Conservation (phyloP, 2,797 vertebrate genomes). For the Hipposideros larvatus region DNA sequence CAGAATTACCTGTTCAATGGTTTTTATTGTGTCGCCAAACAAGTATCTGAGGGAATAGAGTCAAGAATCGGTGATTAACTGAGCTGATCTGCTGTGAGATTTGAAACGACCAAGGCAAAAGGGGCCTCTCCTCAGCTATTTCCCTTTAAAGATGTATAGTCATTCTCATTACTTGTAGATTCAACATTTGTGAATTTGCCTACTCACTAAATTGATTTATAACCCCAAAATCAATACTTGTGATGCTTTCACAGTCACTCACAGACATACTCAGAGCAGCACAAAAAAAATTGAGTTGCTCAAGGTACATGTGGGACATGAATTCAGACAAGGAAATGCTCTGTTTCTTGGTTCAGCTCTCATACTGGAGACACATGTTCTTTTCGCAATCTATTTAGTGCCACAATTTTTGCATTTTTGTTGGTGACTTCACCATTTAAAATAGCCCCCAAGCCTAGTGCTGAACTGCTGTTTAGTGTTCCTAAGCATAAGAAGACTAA, state of each 20-base stretch:
- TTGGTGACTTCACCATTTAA: background rate
- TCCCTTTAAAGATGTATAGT: background rate
- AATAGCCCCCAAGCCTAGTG: background rate
- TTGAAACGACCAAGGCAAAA: background rate
- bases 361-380: too few relatives aligned
- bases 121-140: background rate
- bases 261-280: background rate
- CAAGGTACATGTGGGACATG: background rate
- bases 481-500: background rate
- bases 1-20: background rate
- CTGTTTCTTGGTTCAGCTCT: background rate
- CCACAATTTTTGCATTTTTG: background rate
- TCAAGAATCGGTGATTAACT: background rate
- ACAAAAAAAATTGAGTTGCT: background rate
- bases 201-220: background rate
- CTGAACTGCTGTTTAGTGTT: background rate
- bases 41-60: background rate
- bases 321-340: background rate
- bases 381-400: background rate
- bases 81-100: background rate
- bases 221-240: background rate
- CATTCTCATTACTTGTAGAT: background rate
- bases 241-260: background rate
- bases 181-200: background rate
- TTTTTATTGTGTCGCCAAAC: background rate